Evolutionary conservation across 1,140 invertebrate species (phyloP).

Genomic region (Bicyclus anynana): DNA sequence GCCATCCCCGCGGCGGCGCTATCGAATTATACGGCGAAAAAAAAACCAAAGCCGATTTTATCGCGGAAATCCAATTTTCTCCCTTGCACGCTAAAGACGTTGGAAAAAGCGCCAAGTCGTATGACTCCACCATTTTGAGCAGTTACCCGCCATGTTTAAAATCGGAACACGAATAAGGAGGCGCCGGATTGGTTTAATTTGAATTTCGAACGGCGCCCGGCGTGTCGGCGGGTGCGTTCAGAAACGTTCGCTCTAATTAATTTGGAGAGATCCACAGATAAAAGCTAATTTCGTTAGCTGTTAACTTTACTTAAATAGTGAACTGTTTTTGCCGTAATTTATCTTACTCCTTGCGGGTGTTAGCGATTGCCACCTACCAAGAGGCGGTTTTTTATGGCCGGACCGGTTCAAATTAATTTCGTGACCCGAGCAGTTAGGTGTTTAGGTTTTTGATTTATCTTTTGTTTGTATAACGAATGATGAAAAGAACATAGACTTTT

Average conservation of each 20-base stretch:
- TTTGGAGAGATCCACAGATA: slow-evolving; percentile 40
- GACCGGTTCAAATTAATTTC: slow-evolving; percentile 1
- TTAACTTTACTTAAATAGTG: slow-evolving; percentile 30
- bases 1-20: slow-evolving; percentile 31
- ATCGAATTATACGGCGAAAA: slow-evolving; percentile 56
- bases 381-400: slow-evolving; percentile 2
- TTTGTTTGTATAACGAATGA: background rate
- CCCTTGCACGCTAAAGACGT: slow-evolving; percentile 60
- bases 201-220: slow-evolving; percentile 54
- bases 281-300: slow-evolving; percentile 34
- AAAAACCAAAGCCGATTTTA: slow-evolving; percentile 45
- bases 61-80: slow-evolving; percentile 76
- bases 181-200: slow-evolving; percentile 76
- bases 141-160: slow-evolving; percentile 59
- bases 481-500: background rate
- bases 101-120: slow-evolving; percentile 72
- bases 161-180: slow-evolving; percentile 72
- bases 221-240: slow-evolving; percentile 20
- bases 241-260: slow-evolving; percentile 34
- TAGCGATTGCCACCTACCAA: slow-evolving; percentile 18
- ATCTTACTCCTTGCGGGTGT: slow-evolving; percentile 40
- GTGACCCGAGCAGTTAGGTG: background rate
- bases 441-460: background rate
- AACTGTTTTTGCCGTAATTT: slow-evolving; percentile 38
- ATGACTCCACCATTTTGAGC: slow-evolving; percentile 72